These are phyloP conservation scores for Vanessa tameamea DNA, from an alignment of 1,140 invertebrate species.

Conservation along the genomic window DNA sequence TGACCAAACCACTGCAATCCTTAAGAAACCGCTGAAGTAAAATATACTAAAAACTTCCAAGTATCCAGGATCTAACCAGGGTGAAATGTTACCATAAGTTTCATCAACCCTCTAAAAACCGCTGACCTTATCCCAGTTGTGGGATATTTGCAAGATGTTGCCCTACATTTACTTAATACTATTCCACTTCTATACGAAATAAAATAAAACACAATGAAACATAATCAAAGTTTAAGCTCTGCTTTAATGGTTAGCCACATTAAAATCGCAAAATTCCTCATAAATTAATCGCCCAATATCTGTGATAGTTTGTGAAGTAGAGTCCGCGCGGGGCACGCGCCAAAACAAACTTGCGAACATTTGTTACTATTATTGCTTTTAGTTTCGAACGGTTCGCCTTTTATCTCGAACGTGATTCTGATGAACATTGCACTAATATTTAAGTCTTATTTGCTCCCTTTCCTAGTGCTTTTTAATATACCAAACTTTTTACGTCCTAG, in stretches of 20 bases:
- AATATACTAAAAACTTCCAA: too few species aligned
- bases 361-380: slow-evolving; percentile 62
- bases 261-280: slow-evolving; percentile 12
- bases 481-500: background rate
- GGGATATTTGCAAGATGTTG: too few species aligned
- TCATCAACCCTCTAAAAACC: too few species aligned
- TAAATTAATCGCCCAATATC: slow-evolving; percentile 42
- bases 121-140: too few species aligned
- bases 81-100: too few species aligned
- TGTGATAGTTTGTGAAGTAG: slow-evolving; percentile 26
- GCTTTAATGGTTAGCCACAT: background rate
- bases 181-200: background rate
- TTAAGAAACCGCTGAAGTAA: too few species aligned
- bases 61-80: too few species aligned
- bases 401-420: slow-evolving; percentile 54
- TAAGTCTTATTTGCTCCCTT: background rate
- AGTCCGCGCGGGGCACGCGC: slow-evolving; percentile 26
- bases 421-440: slow-evolving; percentile 13
- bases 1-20: too few species aligned
- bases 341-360: slow-evolving; percentile 59
- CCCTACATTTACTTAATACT: too few species aligned
- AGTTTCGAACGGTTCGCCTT: slow-evolving; percentile 48
- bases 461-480: background rate
- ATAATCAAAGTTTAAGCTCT: background rate
- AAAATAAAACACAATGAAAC: background rate